Evolutionary conservation across 2,888 invertebrate genomes (phyloP).

Genomic region (Incurvaria masculella): DNA sequence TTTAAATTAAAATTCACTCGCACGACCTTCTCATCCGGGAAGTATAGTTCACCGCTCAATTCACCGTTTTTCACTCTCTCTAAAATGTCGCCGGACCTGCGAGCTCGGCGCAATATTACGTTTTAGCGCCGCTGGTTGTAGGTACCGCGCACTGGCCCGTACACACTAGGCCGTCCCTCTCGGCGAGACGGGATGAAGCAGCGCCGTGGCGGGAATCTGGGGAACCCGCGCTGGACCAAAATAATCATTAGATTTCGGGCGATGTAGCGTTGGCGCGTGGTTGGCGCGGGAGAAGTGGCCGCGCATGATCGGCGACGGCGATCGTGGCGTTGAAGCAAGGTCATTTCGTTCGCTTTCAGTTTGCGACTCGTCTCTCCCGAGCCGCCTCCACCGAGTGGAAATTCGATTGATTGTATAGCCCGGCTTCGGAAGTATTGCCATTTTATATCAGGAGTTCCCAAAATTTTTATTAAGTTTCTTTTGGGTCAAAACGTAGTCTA

Average conservation of each 20-base stretch:
- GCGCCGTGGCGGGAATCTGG: constrained; percentile 46
- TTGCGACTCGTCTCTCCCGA: not conserved
- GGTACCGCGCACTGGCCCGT: constrained; percentile 25
- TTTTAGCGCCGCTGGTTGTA: constrained; percentile 38
- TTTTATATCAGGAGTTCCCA: no score
- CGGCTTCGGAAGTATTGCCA: not conserved
- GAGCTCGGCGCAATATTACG: constrained; percentile 35
- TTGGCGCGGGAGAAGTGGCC: constrained; percentile 29
- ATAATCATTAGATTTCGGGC: constrained; percentile 58
- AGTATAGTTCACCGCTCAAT: no score
- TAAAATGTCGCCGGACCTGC: constrained; percentile 25
- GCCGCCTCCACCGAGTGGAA: not conserved
- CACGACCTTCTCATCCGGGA: no score
- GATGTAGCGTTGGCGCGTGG: constrained; percentile 38
- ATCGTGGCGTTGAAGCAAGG: constrained; percentile 20
- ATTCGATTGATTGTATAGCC: not conserved
- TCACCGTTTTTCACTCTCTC: not conserved
- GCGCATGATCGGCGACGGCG: constrained; percentile 46
- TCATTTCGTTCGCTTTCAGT: not conserved
- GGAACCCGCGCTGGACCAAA: constrained; percentile 50
- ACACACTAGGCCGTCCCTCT: constrained; percentile 34
- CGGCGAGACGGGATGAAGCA: constrained; percentile 18
- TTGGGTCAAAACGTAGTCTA: no score
- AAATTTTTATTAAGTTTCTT: no score
- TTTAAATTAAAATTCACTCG: no score